Evolutionary conservation across 2,888 invertebrate genomes (phyloP).

Genomic region (Chrysolina oricalcia): DNA sequence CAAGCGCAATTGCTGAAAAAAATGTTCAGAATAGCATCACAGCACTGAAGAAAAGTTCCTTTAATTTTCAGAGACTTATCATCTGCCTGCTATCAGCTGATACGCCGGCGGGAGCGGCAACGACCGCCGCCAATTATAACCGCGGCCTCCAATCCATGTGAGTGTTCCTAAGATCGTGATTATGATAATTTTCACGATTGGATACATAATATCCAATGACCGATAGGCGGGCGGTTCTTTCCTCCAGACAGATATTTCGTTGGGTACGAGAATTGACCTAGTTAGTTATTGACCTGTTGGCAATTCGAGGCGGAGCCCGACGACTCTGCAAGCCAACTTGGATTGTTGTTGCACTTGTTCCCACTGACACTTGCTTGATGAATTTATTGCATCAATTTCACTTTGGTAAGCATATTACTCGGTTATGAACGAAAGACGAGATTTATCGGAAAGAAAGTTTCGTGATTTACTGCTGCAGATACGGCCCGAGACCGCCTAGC

Average conservation of each 20-base stretch:
- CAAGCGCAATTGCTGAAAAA: no score
- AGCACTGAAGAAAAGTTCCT: not conserved
- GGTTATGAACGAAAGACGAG: constrained; percentile 37
- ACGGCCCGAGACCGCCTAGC: not conserved
- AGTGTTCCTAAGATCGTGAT: constrained; percentile 20
- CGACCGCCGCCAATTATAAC: not conserved
- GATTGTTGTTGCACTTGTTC: constrained; percentile 48
- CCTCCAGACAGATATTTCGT: constrained; percentile 66
- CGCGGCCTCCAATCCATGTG: constrained; percentile 4
- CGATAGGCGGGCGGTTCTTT: constrained; percentile 66
- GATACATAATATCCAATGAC: constrained; percentile 67
- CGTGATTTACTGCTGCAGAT: constrained; percentile 34
- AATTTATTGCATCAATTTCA: constrained; percentile 42
- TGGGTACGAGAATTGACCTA: constrained; percentile 66
- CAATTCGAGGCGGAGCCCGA: constrained; percentile 64
- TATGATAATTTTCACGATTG: constrained; percentile 66
- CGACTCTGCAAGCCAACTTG: constrained; percentile 38
- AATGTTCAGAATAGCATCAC: no score
- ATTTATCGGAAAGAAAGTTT: constrained; percentile 44
- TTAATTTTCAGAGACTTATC: not conserved
- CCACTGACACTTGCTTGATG: constrained; percentile 38
- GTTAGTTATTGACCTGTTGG: constrained; percentile 69
- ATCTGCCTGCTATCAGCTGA: not conserved
- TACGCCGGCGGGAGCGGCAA: not conserved
- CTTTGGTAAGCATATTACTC: constrained; percentile 39